Evolutionary conservation across 1,140 invertebrate genomes (phyloP), one percentile per base, ranked within the genome.

Genomic region (Aradophagus sp.): DNA sequence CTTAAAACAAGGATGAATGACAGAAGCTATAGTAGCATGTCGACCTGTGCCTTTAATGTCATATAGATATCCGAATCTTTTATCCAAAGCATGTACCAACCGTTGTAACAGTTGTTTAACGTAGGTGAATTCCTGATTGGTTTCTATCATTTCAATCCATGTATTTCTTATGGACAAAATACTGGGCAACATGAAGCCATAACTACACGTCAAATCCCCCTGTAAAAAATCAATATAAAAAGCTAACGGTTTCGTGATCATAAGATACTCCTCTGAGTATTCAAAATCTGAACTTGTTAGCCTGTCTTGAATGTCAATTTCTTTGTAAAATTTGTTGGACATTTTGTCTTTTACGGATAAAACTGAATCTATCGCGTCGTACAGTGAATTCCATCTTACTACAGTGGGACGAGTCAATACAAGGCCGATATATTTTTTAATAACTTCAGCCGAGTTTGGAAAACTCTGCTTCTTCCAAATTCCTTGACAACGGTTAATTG

Each of bases 161-260:
- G 29, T 41, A 13, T 20, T 27, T 41, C 4, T 41, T 7, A 31
- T 15, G 19, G 35, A 47, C 8, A 41, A 15, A 7, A 52, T 36
- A n/a, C 35, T 39, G 1, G 58, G 58, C 3, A 50, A 20, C 10
- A 62, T 26, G 20, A 27, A 62, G 0, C 61, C 61, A 19, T 65
- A 66, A 47, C 31, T 31, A 15, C 62, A 66, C 14, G 26, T 23
- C 7, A 2, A 45, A 6, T 55, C 62, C 5, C 31, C 42, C 23
- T 66, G 50, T 17, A 66, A 20, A 12, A 45, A 4, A 20, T 66
- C 50, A 3, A 56, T 14, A 5, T 32, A 6, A n/a, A 39, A 31
- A 2, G 42, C 31, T 19, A 66, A 35, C 2, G 41, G 48, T 20
- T 45, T 31, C 50, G 26, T 66, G 15, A 50, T 31, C 1, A 7